Conservation (phyloP, 2,797 vertebrate genomes). For the Poecilia picta region DNA sequence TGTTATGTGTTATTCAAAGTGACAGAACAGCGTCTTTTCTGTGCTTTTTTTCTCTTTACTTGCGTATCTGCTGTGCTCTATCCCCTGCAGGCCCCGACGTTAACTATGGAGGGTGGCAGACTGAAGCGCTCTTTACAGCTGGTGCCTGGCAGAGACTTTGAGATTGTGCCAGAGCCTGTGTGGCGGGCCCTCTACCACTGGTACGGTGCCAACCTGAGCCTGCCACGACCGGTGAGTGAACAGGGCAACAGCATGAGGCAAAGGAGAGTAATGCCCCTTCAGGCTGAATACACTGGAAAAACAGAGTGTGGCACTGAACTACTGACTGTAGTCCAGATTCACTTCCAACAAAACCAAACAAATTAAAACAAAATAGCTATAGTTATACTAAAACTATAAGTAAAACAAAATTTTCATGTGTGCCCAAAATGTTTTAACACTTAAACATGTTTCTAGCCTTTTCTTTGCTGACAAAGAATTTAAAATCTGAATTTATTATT, state of each 20-base stretch:
- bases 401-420: neutral
- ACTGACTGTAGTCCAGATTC: neutral
- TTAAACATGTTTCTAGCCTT: neutral
- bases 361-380: neutral
- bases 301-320: neutral
- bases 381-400: neutral
- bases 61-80: constrained; percentile 16
- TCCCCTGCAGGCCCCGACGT: constrained; percentile 86
- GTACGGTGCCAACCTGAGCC: constrained; percentile 96
- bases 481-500: too few species aligned
- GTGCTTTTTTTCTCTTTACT: constrained; percentile 7
- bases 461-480: neutral
- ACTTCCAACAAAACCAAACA: neutral
- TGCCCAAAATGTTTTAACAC: neutral
- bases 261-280: too few species aligned
- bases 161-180: constrained; percentile 95
- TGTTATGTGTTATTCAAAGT: constrained; percentile 44
- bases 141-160: constrained; percentile 87
- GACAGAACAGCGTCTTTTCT: constrained; percentile 28
- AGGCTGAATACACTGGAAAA: neutral
- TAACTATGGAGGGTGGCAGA: constrained; percentile 96
- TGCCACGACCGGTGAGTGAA: constrained; percentile 93
- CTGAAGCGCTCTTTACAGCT: constrained; percentile 87
- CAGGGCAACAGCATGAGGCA: neutral
- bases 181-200: constrained; percentile 99